A percentile compares a stretch with the other conserved stretches of the same genome.
Evolutionary conservation across 2,797 vertebrate genomes (phyloP).

Genomic region (Gymnodraco acuticeps): DNA sequence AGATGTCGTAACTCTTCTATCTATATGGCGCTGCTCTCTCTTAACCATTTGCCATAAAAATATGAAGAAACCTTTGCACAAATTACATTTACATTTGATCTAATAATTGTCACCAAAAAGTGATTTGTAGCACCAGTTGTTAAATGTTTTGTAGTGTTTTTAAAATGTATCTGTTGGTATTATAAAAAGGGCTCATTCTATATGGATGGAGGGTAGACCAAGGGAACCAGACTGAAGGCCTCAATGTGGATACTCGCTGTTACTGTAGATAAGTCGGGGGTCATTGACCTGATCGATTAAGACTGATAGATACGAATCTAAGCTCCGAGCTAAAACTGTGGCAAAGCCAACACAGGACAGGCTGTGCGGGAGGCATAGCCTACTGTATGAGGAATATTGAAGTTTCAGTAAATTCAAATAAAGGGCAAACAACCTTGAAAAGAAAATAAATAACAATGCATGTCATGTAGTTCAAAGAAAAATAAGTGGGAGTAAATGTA

Average conservation of each 20-base stretch:
- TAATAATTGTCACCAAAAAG: too few relatives aligned
- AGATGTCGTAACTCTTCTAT: too few relatives aligned
- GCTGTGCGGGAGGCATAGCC: constrained; percentile 1
- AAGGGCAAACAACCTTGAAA: not conserved
- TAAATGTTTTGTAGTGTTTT: not conserved
- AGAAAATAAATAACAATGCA: not conserved
- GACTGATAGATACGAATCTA: constrained; percentile 26
- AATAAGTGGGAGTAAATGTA: not conserved
- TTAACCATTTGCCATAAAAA: not conserved
- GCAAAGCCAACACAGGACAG: not conserved
- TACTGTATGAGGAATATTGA: not conserved
- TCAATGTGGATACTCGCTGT: constrained; percentile 27
- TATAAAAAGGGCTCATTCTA: not conserved
- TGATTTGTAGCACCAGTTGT: not conserved
- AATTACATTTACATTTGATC: too few relatives aligned
- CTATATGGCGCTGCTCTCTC: too few relatives aligned
- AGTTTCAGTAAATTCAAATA: not conserved
- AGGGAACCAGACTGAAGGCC: constrained; percentile 17
- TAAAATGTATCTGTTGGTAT: too few relatives aligned
- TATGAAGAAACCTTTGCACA: too few relatives aligned
- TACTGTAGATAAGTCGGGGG: constrained; percentile 31
- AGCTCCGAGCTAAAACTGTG: constrained; percentile 7
- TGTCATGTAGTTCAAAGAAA: not conserved
- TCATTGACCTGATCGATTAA: constrained; percentile 44
- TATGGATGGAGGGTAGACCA: not conserved